Percentiles rank a stretch among this genome's conserved stretches.
These are phyloP conservation scores for Urocolius indicus DNA, from an alignment of 2,113 vertebrate genomes.

Conservation along the genomic window DNA sequence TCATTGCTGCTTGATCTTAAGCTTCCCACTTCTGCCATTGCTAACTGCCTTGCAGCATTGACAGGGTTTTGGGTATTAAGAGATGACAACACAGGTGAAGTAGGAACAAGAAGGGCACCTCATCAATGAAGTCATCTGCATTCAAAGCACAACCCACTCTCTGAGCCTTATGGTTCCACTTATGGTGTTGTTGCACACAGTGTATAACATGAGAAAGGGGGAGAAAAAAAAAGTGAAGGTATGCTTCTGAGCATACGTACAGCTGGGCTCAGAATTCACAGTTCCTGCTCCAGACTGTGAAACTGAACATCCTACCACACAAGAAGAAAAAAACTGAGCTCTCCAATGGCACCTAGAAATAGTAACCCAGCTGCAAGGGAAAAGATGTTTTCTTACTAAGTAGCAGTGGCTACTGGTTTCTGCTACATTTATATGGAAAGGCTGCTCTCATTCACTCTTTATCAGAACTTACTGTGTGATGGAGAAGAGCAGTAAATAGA, in stretches of 20 bases:
- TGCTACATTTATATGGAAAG: background rate
- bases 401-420: background rate
- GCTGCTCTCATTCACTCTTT: background rate
- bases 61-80: background rate
- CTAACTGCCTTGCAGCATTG: background rate
- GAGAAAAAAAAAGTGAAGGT: background rate
- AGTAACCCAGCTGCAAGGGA: background rate
- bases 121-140: background rate
- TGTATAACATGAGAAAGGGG: background rate
- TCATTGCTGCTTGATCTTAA: background rate
- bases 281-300: background rate
- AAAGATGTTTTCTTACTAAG: background rate
- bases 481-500: background rate
- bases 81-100: background rate
- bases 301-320: background rate
- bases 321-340: background rate
- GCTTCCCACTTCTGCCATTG: background rate
- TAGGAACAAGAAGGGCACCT: background rate
- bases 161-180: background rate
- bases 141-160: background rate
- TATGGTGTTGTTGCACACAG: background rate
- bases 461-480: background rate
- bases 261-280: background rate
- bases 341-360: background rate
- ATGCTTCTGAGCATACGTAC: background rate